Conservation (phyloP, 2,797 vertebrate species). For the Novumbra hubbsi region DNA sequence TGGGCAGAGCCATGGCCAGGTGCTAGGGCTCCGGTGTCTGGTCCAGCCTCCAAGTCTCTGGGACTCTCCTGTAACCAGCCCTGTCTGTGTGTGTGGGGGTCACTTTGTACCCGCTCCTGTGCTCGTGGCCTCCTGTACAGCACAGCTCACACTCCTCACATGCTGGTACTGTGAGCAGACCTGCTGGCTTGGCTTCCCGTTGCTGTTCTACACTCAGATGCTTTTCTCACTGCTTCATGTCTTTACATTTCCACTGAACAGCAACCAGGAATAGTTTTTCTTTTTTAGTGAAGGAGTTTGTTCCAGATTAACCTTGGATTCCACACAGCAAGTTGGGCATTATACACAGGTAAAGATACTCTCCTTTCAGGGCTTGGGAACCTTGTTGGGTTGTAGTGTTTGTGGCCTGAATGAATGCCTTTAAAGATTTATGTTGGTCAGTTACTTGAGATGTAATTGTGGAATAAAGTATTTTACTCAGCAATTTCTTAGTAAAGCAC, state of each 20-base stretch:
- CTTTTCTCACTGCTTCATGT: conserved; percentile 46
- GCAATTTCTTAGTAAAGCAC: neutral
- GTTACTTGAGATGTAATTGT: neutral
- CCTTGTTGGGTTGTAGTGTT: neutral
- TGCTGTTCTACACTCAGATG: conserved; percentile 8
- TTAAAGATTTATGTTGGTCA: neutral
- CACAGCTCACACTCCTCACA: conserved; percentile 24
- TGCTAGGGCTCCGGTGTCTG: conserved; percentile 52
- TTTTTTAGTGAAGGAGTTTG: conserved; percentile 52
- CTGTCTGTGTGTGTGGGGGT: conserved; percentile 26
- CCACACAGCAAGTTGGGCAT: conserved; percentile 70
- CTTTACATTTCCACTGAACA: conserved; percentile 43
- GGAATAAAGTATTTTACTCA: neutral
- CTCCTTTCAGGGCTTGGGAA: neutral
- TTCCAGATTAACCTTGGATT: conserved; percentile 71
- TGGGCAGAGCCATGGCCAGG: conserved; percentile 51
- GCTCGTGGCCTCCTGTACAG: conserved; percentile 49
- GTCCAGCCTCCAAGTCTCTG: conserved; percentile 48
- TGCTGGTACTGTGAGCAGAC: conserved; percentile 17
- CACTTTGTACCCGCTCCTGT: conserved; percentile 53
- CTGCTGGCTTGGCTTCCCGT: conserved; percentile 29
- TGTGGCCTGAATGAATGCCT: neutral
- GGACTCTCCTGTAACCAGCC: conserved; percentile 10
- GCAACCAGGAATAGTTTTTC: conserved; percentile 33
- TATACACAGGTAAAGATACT: conserved; percentile 69